phyloP scores from a whole-genome alignment of 2,888 invertebrate species.

The Syrphus vitripennis region DNA sequence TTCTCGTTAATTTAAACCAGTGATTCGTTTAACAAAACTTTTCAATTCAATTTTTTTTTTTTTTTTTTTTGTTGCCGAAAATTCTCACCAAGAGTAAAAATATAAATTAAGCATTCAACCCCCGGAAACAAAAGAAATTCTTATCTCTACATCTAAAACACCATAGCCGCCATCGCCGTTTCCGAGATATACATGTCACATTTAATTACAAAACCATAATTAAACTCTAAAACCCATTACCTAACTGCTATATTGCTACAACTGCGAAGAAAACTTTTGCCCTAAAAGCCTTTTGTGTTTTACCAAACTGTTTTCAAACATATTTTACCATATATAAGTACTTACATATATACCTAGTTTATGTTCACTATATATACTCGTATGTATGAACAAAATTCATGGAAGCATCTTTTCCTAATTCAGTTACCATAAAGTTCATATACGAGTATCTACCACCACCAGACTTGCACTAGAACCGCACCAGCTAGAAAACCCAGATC shows the following conservation, averaged over 20 bases:
- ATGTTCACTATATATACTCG: background rate
- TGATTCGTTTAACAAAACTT: background rate
- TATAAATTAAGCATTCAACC: background rate
- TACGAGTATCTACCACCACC: background rate
- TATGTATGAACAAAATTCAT: background rate
- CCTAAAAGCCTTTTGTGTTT: background rate
- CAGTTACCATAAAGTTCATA: background rate
- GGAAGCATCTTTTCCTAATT: conserved; percentile 1
- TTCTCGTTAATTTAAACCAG: background rate
- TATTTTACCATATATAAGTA: background rate
- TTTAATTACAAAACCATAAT: conserved; percentile 25
- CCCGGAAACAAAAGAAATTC: background rate
- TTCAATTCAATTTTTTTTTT: background rate
- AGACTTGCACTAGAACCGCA: background rate
- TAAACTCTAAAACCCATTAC: conserved; percentile 10
- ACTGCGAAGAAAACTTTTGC: background rate
- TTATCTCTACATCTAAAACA: background rate
- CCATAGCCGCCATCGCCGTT: too few species aligned
- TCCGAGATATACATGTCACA: conserved; percentile 7
- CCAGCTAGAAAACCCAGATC: background rate
- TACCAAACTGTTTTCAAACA: background rate
- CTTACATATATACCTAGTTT: background rate
- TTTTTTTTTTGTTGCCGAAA: too few species aligned
- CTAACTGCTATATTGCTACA: background rate
- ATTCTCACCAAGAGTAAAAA: background rate